Percentiles rank a stretch among this genome's conserved stretches.
These are phyloP conservation scores for Drosophila lacicola DNA, from an alignment of 2,888 invertebrate species.

Conservation along the genomic window DNA sequence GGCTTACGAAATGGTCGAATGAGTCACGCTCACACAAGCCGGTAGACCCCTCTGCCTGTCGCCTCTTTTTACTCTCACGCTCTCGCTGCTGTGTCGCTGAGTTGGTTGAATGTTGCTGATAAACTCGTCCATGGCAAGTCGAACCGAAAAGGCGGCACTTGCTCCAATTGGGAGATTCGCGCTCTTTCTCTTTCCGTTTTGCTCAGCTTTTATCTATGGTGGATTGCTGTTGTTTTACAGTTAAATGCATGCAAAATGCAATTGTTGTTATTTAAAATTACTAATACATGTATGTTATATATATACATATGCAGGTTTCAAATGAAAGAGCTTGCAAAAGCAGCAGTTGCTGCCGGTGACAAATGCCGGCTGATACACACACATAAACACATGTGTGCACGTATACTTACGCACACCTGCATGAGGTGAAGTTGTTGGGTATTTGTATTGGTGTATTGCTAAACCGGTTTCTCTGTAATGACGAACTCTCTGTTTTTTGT, in stretches of 20 bases:
- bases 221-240: slow-evolving; percentile 42
- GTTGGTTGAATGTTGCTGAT: slow-evolving; percentile 41
- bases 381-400: slow-evolving; percentile 10
- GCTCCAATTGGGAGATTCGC: slow-evolving; percentile 37
- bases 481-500: slow-evolving; percentile 29
- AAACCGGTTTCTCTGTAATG: slow-evolving; percentile 56
- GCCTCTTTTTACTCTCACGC: slow-evolving; percentile 24
- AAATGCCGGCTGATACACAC: slow-evolving; percentile 50
- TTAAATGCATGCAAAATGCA: slow-evolving; percentile 38
- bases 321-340: slow-evolving; percentile 24
- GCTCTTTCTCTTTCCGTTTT: slow-evolving; percentile 12
- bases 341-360: slow-evolving; percentile 45
- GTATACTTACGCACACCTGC: slow-evolving; percentile 29
- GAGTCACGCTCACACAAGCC: slow-evolving; percentile 49
- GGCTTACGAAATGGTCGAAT: slow-evolving; percentile 45
- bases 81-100: slow-evolving; percentile 29
- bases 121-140: slow-evolving; percentile 27
- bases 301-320: slow-evolving; percentile 15
- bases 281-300: neutral
- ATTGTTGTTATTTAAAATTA: slow-evolving; percentile 38
- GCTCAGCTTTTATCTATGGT: slow-evolving; percentile 20
- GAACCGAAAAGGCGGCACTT: slow-evolving; percentile 32
- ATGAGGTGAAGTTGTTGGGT: slow-evolving; percentile 18
- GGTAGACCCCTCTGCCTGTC: slow-evolving; percentile 31
- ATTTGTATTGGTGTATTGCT: slow-evolving; percentile 29